Evolutionary conservation across 2,888 invertebrate genomes (phyloP).

Genomic region (Myopa tessellatipennis): DNA sequence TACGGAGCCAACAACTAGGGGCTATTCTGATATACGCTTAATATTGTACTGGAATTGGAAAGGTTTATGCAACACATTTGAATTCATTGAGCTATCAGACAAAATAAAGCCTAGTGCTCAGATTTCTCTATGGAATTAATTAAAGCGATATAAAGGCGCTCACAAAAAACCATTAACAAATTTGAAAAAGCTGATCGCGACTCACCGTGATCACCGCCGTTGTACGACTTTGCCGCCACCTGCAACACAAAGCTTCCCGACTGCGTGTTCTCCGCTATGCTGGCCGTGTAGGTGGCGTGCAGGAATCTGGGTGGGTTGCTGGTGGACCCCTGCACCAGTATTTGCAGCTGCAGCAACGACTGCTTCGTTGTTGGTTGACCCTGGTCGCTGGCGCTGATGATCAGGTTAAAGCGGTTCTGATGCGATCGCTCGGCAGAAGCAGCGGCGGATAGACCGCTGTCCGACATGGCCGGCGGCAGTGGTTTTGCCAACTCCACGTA

Average conservation of each 20-base stretch:
- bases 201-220: slow-evolving; percentile 76
- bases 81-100: too few species aligned
- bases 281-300: slow-evolving; percentile 79
- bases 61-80: too few species aligned
- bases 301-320: slow-evolving; percentile 87
- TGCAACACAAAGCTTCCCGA: slow-evolving; percentile 84
- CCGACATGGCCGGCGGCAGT: slow-evolving; percentile 53
- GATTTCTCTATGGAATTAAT: too few species aligned
- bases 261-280: slow-evolving; percentile 80
- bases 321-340: slow-evolving; percentile 77
- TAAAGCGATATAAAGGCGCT: not conserved
- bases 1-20: too few species aligned
- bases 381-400: slow-evolving; percentile 89
- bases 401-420: slow-evolving; percentile 73
- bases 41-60: too few species aligned
- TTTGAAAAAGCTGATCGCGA: slow-evolving; percentile 52
- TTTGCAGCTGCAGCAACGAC: slow-evolving; percentile 75
- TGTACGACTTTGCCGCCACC: slow-evolving; percentile 78
- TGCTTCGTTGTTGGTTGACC: slow-evolving; percentile 80
- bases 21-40: too few species aligned
- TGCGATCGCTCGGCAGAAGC: slow-evolving; percentile 45
- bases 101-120: too few species aligned
- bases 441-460: slow-evolving; percentile 20
- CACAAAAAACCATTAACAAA: not conserved
- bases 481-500: slow-evolving; percentile 79